phyloP scores from a whole-genome alignment of 1,140 invertebrate species.

The Ceratina calcarata region DNA sequence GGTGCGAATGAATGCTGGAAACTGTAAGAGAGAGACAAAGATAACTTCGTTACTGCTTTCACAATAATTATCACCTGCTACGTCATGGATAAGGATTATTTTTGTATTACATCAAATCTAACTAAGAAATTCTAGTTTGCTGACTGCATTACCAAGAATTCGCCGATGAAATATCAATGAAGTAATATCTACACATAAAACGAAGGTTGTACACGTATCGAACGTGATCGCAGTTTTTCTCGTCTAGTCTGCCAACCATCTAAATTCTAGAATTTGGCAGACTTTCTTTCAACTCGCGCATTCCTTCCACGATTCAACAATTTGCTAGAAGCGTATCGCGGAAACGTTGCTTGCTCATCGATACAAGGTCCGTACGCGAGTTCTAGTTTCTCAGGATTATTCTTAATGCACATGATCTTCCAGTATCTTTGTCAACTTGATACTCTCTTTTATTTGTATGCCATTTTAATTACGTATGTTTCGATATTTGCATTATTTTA shows the following conservation, averaged over 20 bases:
- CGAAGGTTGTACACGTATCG: neutral
- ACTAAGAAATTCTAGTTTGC: neutral
- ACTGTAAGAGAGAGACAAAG: neutral
- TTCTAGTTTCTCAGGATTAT: neutral
- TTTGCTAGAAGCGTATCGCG: conserved; percentile 35
- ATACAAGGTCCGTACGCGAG: neutral
- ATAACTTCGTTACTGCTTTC: too few relatives aligned
- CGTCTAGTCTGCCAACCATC: too few relatives aligned
- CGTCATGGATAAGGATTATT: too few relatives aligned
- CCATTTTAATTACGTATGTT: conserved; percentile 16
- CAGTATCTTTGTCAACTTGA: neutral
- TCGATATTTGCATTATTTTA: too few relatives aligned
- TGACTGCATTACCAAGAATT: neutral
- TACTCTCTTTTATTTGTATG: conserved; percentile 10
- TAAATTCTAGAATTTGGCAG: neutral
- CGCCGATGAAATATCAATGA: conserved; percentile 8
- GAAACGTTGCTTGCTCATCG: conserved; percentile 25
- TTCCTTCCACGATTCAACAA: conserved; percentile 35
- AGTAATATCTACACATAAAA: neutral
- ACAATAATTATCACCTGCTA: neutral
- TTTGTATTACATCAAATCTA: neutral
- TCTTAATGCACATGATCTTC: conserved; percentile 14
- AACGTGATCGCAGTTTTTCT: conserved; percentile 4
- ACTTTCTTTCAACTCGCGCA: conserved; percentile 1
- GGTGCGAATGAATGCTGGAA: too few relatives aligned